phyloP scores from a whole-genome alignment of 2,888 invertebrate genomes.

The Nomada fabriciana region DNA sequence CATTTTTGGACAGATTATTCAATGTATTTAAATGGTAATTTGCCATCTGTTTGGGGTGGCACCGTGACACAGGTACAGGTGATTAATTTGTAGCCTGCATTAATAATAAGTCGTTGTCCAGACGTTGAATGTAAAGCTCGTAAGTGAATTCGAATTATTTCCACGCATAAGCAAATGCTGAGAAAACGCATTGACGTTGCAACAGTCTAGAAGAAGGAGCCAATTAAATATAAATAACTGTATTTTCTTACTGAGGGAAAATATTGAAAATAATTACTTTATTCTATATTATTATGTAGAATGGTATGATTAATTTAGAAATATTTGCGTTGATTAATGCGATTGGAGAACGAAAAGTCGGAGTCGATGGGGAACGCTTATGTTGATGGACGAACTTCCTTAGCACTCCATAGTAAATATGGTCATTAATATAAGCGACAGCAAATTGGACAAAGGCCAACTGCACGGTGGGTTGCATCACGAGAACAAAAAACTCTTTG shows the following conservation, averaged over 20 bases:
- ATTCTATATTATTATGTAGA: neutral
- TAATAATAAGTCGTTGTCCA: neutral
- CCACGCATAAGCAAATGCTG: neutral
- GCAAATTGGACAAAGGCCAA: slow-evolving; percentile 46
- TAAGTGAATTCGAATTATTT: neutral
- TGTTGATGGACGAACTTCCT: slow-evolving; percentile 27
- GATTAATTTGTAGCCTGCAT: slow-evolving; percentile 17
- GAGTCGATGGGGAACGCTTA: neutral
- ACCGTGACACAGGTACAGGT: neutral
- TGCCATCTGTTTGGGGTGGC: neutral
- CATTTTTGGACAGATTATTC: slow-evolving; percentile 18
- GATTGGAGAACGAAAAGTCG: neutral
- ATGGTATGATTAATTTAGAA: neutral
- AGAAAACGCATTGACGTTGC: neutral
- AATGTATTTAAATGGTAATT: slow-evolving; percentile 11
- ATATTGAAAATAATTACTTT: neutral
- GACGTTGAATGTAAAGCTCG: slow-evolving; percentile 2
- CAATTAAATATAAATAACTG: no score
- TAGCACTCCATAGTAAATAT: slow-evolving; percentile 22
- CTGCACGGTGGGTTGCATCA: slow-evolving; percentile 20
- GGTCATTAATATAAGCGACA: slow-evolving; percentile 37
- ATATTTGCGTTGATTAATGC: slow-evolving; percentile 6
- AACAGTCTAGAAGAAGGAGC: no score
- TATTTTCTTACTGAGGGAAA: neutral
- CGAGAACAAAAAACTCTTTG: slow-evolving; percentile 47